These are phyloP conservation scores for Sebastes steindachneri DNA, from an alignment of 2,797 vertebrate genomes.

Conservation along the genomic window DNA sequence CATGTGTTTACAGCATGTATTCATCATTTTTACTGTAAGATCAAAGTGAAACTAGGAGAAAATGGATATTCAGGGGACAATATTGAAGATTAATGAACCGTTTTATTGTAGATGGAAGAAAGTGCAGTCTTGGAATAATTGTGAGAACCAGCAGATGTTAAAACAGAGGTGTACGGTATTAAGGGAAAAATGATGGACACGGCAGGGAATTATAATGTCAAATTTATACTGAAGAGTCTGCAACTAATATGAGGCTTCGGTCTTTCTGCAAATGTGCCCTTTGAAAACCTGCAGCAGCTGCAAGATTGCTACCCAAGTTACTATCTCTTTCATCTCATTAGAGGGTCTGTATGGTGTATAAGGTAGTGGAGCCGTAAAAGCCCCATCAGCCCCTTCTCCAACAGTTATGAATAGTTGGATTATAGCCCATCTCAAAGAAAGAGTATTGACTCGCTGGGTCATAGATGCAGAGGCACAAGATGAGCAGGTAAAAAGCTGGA, in stretches of 20 bases:
- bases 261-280: neutral
- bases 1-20: neutral
- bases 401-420: slow-evolving; percentile 1
- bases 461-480: slow-evolving; percentile 20
- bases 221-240: neutral
- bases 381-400: neutral
- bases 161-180: neutral
- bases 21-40: neutral
- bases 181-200: neutral
- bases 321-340: neutral
- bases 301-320: neutral
- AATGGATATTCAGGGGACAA: neutral
- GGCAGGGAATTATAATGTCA: neutral
- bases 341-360: neutral
- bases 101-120: neutral
- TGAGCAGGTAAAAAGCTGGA: slow-evolving; percentile 12
- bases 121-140: neutral
- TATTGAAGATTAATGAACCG: neutral
- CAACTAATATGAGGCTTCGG: neutral
- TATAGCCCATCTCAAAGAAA: slow-evolving; percentile 21
- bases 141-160: neutral
- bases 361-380: neutral
- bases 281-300: neutral
- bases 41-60: neutral
- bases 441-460: slow-evolving; percentile 32